Conservation (phyloP, 2,797 vertebrate genomes). For the Notamacropus eugenii region DNA sequence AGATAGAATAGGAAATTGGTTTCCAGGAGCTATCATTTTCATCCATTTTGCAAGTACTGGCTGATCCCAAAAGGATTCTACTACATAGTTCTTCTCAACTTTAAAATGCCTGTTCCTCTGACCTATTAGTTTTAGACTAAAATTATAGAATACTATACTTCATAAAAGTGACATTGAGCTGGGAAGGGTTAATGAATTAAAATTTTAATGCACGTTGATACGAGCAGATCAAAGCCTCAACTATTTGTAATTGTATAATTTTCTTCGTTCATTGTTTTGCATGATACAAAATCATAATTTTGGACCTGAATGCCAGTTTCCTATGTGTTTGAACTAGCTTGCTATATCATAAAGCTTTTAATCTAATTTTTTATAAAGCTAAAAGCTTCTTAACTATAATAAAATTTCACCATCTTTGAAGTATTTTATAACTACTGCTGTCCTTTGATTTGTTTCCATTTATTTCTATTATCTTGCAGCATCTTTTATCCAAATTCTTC, state of each 20-base stretch:
- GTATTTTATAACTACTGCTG: slow-evolving; percentile 95
- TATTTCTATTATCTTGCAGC: slow-evolving; percentile 99
- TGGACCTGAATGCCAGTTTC: slow-evolving; percentile 86
- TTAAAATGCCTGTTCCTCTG: slow-evolving; percentile 66
- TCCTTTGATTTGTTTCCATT: slow-evolving; percentile 99
- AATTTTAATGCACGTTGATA: slow-evolving; percentile 63
- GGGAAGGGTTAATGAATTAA: slow-evolving; percentile 81
- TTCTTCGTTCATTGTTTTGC: slow-evolving; percentile 87
- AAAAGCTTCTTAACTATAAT: slow-evolving; percentile 87
- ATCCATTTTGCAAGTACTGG: slow-evolving; percentile 68
- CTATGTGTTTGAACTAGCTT: slow-evolving; percentile 87
- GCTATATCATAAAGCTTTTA: slow-evolving; percentile 87
- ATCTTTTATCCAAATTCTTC: slow-evolving; percentile 99
- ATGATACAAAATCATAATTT: slow-evolving; percentile 88
- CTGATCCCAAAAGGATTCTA: slow-evolving; percentile 78
- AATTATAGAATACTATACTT: slow-evolving; percentile 55
- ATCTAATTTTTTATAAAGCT: slow-evolving; percentile 85
- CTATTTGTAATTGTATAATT: slow-evolving; percentile 82
- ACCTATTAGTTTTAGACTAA: slow-evolving; percentile 69
- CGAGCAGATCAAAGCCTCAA: slow-evolving; percentile 74
- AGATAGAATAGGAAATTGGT: background rate
- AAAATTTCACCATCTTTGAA: slow-evolving; percentile 90
- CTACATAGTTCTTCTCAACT: slow-evolving; percentile 70
- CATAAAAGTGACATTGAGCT: slow-evolving; percentile 79
- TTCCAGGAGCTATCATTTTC: slow-evolving; percentile 4